A percentile compares a stretch with the other conserved stretches of the same genome.
Conservation (phyloP, 1,140 invertebrate species). For the Periplaneta americana region DNA sequence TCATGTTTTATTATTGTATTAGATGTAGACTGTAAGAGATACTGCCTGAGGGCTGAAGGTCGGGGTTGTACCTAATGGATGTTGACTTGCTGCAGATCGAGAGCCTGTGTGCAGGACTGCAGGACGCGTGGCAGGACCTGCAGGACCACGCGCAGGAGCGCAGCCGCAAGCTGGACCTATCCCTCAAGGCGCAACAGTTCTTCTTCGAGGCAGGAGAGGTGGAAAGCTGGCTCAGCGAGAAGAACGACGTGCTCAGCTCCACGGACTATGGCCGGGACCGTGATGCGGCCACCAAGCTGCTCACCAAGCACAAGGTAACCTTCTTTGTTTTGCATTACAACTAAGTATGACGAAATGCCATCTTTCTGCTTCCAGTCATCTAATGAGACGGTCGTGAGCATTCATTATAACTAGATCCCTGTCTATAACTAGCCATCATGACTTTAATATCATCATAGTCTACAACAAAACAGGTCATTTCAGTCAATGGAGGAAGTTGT, state of each 20-base stretch:
- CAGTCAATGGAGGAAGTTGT: too few relatives aligned
- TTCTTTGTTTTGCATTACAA: background rate
- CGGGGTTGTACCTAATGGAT: background rate
- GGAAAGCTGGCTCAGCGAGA: slow-evolving; percentile 88
- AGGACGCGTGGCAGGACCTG: slow-evolving; percentile 63
- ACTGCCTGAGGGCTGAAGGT: too few relatives aligned
- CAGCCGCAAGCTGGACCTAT: slow-evolving; percentile 73
- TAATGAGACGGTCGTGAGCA: too few relatives aligned
- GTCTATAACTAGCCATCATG: too few relatives aligned
- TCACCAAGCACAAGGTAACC: slow-evolving; percentile 90
- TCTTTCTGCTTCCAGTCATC: too few relatives aligned
- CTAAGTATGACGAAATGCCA: too few relatives aligned
- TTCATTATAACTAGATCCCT: too few relatives aligned
- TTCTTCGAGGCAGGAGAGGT: slow-evolving; percentile 87
- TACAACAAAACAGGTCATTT: too few relatives aligned
- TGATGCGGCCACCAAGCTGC: slow-evolving; percentile 81
- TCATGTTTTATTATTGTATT: too few relatives aligned
- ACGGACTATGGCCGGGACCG: slow-evolving; percentile 83
- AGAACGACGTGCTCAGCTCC: slow-evolving; percentile 71
- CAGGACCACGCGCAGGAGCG: slow-evolving; percentile 62
- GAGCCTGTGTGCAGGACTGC: slow-evolving; percentile 56
- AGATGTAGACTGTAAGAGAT: too few relatives aligned
- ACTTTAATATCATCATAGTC: too few relatives aligned
- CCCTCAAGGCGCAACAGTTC: slow-evolving; percentile 84
- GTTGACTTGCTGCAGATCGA: slow-evolving; percentile 43